Base-by-base conservation (phyloP, 2,797 vertebrate genomes). In the Eurystomus glaucurus region DNA sequence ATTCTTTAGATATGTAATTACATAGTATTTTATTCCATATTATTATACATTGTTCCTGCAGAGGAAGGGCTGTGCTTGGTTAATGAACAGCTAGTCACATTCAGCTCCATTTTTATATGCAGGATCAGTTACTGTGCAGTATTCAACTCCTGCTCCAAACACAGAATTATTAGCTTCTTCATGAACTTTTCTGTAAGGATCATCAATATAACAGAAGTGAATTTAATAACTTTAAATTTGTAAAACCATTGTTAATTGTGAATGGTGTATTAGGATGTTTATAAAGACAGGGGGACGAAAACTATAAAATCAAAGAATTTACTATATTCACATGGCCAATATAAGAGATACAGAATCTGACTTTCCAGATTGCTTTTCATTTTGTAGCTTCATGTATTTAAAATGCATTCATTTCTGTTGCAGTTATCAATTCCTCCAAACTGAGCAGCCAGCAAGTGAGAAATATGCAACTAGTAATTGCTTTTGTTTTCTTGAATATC, bases 1-100 rank as follows among this genome's bases (percentile, higher is more conserved):
- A 70, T 66, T 88, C 35, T 82, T 80, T 68, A 80, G 17, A 26
- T 90, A 55, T 37, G 14, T 70, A 83, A 90, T 81, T 90, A 60
- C 35, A 50, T 6, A 58, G 19, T 55, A 51, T 8, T 88, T 83
- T 50, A 55, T 57, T 78, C 68, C 9, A 4, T 75, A 60, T 65
- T 77, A 68, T 52, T 65, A 51, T 86, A 28, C 19, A 31, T 26
- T 3, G 0, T 68, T 92, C 61, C 45, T 71, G 25, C 18, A 68
- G 65, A 65, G 16, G 31, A 70, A 77, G 4, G 23, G 37, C 22
- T 90, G 28, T 41, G 35, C 16, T 84, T 90, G 8, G 8, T 70
- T 86, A 81, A 85, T 29, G 62, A 92, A 66, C 41, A 88, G 25
- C 45, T 54, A 64, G 26, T 65, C 31, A 76, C 23, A 51, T 71